Base-by-base conservation (phyloP, 1,140 invertebrate genomes). In the Atta texana region DNA sequence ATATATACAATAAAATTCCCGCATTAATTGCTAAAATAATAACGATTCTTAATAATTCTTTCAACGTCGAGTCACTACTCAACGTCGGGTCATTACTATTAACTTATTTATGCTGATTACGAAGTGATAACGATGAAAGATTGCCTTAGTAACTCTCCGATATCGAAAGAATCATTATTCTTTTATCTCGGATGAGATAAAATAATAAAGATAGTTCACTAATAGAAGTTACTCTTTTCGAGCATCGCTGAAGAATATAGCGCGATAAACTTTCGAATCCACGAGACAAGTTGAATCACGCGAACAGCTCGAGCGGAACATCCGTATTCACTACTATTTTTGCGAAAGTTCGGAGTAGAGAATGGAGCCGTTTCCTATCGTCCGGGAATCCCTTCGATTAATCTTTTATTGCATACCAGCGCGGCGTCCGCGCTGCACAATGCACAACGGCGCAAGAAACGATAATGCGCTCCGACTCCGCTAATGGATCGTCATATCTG, bases 321-420 rank as follows among this genome's bases (percentile, higher is more conserved):
- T 21, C 51, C 72, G 76, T 86, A 68, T 81, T 86, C 77, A 51
- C 64, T 66, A 86, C 53, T 57, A 86, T 86, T 86, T 86, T 86
- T 80, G 77, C 76, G 39, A 81, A 86, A 86, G 77, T 81, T 86
- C 64, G 28, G 64, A 63, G 63, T n/a, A 28, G 66, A 71, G 77
- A 86, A 86, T 71, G 76, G 76, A 81, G 76, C 63, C 63, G 76
- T 86, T 86, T 81, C 85, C 44, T 53, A 81, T 82, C 64, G 39
- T 69, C 68, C 68, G 24, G 24, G 68, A 74, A 85, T 82, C 39
- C 57, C 80, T 75, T 72, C 80, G 80, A 87, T 87, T 87, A 87
- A 87, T 87, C 86, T 84, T 87, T 87, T 84, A 87, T 87, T 75
- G 69, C 77, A 71, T 86, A 86, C 85, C 55, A 24, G 64, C 49